A percentile compares a stretch with the other conserved stretches of the same genome.
Evolutionary conservation across 2,113 vertebrate species (phyloP).

Genomic region (Thymallus thymallus): DNA sequence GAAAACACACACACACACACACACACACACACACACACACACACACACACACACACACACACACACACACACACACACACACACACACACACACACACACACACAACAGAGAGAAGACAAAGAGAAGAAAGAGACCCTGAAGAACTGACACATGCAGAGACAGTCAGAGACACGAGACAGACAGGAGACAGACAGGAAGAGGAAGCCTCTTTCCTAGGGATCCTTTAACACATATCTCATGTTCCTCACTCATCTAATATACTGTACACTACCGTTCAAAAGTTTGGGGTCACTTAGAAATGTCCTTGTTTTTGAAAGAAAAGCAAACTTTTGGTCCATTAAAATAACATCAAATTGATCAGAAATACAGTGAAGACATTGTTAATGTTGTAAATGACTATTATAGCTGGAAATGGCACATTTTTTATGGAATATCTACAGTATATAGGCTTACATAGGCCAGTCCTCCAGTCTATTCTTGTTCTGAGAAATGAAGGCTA

Average conservation of each 20-base stretch:
- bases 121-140: neutral
- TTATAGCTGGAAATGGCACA: too few relatives aligned
- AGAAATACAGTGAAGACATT: too few relatives aligned
- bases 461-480: too few relatives aligned
- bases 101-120: neutral
- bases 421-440: too few relatives aligned
- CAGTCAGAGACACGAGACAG: constrained; percentile 11
- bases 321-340: too few relatives aligned
- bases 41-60: constrained; percentile 32
- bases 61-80: constrained; percentile 57
- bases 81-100: constrained; percentile 39
- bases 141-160: constrained; percentile 18
- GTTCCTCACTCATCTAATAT: neutral
- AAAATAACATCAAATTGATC: too few relatives aligned
- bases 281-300: too few relatives aligned
- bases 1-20: constrained; percentile 61
- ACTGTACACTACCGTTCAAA: too few relatives aligned
- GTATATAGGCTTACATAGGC: too few relatives aligned
- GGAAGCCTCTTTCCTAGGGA: neutral
- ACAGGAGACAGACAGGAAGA: constrained; percentile 9
- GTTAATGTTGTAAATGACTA: too few relatives aligned
- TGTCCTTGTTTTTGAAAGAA: too few relatives aligned
- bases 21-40: constrained; percentile 35
- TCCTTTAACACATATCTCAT: neutral
- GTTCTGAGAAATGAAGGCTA: too few relatives aligned